Conservation (phyloP, 2,797 vertebrate species). For the Trachurus trachurus region DNA sequence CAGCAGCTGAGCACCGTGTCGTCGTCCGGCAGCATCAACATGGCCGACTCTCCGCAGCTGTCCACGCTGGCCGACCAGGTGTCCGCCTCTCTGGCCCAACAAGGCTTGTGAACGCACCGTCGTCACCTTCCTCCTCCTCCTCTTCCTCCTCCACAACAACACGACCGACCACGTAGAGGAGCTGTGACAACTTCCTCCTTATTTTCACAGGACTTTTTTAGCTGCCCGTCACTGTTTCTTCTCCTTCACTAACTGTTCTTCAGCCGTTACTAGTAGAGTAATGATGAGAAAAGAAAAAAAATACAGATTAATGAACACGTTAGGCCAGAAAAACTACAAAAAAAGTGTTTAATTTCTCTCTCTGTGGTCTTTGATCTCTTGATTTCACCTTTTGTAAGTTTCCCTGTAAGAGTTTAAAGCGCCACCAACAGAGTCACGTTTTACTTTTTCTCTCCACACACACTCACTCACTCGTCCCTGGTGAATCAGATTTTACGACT, state of each 20-base stretch:
- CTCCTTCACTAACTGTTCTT: conserved; percentile 68
- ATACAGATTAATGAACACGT: conserved; percentile 36
- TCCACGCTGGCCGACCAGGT: conserved; percentile 97
- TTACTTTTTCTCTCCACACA: conserved; percentile 4
- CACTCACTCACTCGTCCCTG: conserved; percentile 8
- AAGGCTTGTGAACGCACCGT: conserved; percentile 94
- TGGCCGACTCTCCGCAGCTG: conserved; percentile 96
- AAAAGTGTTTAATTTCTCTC: conserved; percentile 53
- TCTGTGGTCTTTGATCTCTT: conserved; percentile 64
- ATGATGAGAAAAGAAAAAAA: conserved; percentile 12
- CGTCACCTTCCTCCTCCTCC: too few species aligned
- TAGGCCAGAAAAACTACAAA: conserved; percentile 39
- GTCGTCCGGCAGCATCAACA: conserved; percentile 97
- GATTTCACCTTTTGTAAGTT: conserved; percentile 75
- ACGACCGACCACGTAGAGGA: conserved; percentile 65
- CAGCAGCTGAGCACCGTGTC: conserved; percentile 97
- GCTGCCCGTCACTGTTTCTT: conserved; percentile 60
- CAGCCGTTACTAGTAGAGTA: conserved; percentile 54
- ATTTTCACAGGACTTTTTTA: conserved; percentile 87
- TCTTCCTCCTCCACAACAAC: conserved; percentile 23
- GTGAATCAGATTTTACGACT: conserved; percentile 21
- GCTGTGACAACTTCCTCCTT: conserved; percentile 86
- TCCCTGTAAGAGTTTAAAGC: conserved; percentile 68
- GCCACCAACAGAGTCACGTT: conserved; percentile 42
- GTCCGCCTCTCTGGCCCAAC: conserved; percentile 96